Evolutionary conservation across 2,113 vertebrate species (phyloP), one percentile per base, ranked within the genome.

Genomic region (Mirza zaza): DNA sequence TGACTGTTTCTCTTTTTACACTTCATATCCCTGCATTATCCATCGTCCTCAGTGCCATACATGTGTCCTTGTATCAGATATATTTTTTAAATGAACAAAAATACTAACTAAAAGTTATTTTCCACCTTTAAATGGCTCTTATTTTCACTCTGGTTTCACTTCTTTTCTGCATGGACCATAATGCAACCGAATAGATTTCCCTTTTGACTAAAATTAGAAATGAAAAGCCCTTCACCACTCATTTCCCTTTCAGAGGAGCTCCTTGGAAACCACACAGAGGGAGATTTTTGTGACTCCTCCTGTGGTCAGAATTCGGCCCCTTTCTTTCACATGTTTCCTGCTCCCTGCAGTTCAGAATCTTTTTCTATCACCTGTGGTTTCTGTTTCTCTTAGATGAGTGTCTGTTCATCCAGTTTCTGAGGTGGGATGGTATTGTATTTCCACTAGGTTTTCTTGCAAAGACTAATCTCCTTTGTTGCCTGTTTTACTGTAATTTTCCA

Each of bases 201-300:
- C n/a, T 90, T 86, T 45, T 65, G 68, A 81, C 59, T 67, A 87
- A 94, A 97, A 76, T 21, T 76, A 32, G 84, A 87, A 94, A 71
- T 23, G 21, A 32, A 87, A 71, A 68, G 75, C 34, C 10, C 25
- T 83, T 14, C 23, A 34, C 12, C n/a, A 65, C 11, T 83, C 68
- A 81, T 71, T 80, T 96, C 77, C 39, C 63, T 90, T 88, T 94
- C 61, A 79, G 57, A 79, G n/a, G 52, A 79, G 13, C 77, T 93
- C 90, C 57, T 3, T n/a, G 59, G 59, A 93, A 94, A 92, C 45
- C 25, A 59, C 12, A 14, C 36, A 29, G 75, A 90, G 50, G 75
- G 61, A 81, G n/a, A 61, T 82, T 93, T 52, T 55, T 14, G 48
- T 77, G 80, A 75, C 81, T 91, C 73, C 27, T 86, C 48, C 77